Conservation (phyloP, 2,797 vertebrate species). For the Glyptemys insculpta region DNA sequence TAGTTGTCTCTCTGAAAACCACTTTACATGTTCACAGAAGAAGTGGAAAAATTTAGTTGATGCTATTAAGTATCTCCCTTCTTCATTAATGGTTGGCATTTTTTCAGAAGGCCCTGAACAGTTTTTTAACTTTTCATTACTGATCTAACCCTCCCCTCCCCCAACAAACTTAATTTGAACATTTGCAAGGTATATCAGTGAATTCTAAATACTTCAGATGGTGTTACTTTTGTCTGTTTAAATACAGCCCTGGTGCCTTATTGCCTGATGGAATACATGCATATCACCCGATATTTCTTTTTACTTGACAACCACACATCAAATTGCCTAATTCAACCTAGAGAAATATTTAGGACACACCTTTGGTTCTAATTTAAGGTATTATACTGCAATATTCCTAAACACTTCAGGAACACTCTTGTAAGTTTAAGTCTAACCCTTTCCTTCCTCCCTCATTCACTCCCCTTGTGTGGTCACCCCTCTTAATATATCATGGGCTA, state of each 20-base stretch:
- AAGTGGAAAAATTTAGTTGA: background rate
- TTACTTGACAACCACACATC: conserved; percentile 38
- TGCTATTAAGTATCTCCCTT: background rate
- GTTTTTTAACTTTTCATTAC: conserved; percentile 68
- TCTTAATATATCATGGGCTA: background rate
- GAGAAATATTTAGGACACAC: background rate
- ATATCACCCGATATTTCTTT: conserved; percentile 60
- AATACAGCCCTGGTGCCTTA: background rate
- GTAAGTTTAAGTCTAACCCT: background rate
- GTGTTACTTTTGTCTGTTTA: background rate
- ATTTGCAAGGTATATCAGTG: background rate
- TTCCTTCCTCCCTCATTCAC: background rate
- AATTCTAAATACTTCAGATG: background rate
- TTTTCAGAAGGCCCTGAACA: conserved; percentile 30
- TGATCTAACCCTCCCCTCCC: conserved; percentile 52
- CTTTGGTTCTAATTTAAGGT: background rate
- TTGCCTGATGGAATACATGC: conserved; percentile 74
- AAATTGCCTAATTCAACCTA: conserved; percentile 23
- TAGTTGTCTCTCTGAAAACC: background rate
- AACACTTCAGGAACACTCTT: background rate
- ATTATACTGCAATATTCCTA: background rate
- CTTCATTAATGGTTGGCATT: background rate
- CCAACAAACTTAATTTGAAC: too few species aligned
- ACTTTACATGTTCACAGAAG: too few species aligned
- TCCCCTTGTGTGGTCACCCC: background rate